Evolutionary conservation across 2,113 vertebrate species (phyloP), one percentile per base, ranked within the genome.

Genomic region (Ictalurus furcatus): DNA sequence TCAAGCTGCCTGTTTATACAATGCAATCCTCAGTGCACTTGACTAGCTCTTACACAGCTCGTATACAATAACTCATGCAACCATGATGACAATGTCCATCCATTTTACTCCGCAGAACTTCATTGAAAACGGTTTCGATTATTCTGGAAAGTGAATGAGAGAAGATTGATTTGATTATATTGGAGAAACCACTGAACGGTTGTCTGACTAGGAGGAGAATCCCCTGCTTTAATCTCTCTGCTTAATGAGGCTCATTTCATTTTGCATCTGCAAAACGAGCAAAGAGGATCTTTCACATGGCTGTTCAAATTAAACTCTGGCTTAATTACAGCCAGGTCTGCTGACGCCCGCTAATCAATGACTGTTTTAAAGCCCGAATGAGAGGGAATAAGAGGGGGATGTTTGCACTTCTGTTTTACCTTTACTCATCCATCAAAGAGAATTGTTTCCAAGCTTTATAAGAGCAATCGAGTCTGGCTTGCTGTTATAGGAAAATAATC

Each of bases 281-380:
- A 44, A 56, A 92, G 91, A 92, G 79, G 93, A 90, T 94, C 88
- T 92, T 93, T 91, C 83, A 92, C 93, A 91, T 88, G 88, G 83
- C 61, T 69, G 91, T 88, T 93, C 91, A 93, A 94, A 93, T 95
- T 92, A 94, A 93, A 93, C 90, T 84, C 89, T 58, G 83, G 86
- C 87, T 94, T 94, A 93, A 96, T 94, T 93, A 92, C 85, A 83
- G 44, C 88, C 21, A 80, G 90, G 88, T 90, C 81, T 92, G 80
- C 81, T 65, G 88, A 91, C 85, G 85, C 30, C 11, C 17, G 25
- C 23, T 76, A 88, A 86, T 89, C 83, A 59, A 73, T 83, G 61
- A 80, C 78, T 88, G 86, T 85, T 78, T 83, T 65, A 71, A 40
- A 13, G 80, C 48, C 78, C 6, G 25, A 52, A 6, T 2, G 54